Evolutionary conservation across 2,888 invertebrate species (phyloP).

Genomic region (Cephalotes varians): DNA sequence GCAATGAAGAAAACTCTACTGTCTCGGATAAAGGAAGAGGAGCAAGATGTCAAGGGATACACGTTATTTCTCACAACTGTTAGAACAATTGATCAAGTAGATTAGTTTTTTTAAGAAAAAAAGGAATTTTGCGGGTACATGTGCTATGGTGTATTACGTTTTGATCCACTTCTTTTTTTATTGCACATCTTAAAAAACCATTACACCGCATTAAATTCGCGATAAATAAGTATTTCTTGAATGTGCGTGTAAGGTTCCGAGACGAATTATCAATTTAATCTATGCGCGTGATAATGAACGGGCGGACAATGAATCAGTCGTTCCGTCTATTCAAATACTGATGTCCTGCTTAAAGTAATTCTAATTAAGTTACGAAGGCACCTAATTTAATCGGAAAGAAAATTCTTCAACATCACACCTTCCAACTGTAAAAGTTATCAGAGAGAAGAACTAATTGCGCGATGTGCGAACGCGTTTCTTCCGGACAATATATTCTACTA

Average conservation of each 20-base stretch:
- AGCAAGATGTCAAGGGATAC: neutral
- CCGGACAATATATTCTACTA: neutral
- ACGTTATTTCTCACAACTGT: neutral
- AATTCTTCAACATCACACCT: neutral
- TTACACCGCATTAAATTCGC: neutral
- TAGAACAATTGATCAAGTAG: neutral
- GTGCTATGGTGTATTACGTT: neutral
- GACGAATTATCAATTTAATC: slow-evolving; percentile 7
- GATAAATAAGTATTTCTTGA: slow-evolving; percentile 16
- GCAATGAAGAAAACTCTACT: neutral
- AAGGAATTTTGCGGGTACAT: neutral
- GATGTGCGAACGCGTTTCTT: slow-evolving; percentile 12
- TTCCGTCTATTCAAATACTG: slow-evolving; percentile 14
- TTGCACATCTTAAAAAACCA: slow-evolving; percentile 34
- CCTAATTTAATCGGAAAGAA: slow-evolving; percentile 25
- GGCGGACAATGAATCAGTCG: slow-evolving; percentile 13
- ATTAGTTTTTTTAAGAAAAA: neutral
- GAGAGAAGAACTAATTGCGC: neutral
- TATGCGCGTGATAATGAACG: neutral
- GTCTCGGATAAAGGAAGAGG: neutral
- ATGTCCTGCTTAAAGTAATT: slow-evolving; percentile 4
- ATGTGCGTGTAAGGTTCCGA: neutral
- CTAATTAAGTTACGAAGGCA: slow-evolving; percentile 47
- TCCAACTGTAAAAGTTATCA: neutral
- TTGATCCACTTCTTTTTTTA: slow-evolving; percentile 27